Base-by-base conservation (phyloP, 2,113 vertebrate genomes). In the Brienomyrus brachyistius region DNA sequence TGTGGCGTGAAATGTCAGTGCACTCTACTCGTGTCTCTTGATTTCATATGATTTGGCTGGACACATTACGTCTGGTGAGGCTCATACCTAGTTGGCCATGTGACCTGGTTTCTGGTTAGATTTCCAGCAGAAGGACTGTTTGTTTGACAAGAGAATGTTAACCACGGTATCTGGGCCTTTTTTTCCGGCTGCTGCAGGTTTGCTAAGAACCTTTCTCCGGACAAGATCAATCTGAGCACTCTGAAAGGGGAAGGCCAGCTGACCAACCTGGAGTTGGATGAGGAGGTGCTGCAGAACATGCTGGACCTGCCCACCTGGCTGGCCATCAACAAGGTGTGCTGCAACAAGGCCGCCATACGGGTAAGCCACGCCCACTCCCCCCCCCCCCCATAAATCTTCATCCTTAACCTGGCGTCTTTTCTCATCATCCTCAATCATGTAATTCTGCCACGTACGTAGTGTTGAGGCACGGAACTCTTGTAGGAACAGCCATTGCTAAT, bases 141-240 rank as follows among this genome's bases (percentile, higher is more conserved):
- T 27, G n/a, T 10, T 27, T 27, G n/a, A 66, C n/a, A 27, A 31
- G n/a, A 59, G 56, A 62, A 62, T 70, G 62, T 13, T 70, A 19
- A 31, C 62, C 62, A 31, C 10, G 15, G 52, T 66, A 50, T 88
- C 7, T 84, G 31, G 35, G 47, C 74, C 50, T 77, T 23, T 74
- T 84, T 84, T 83, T n/a, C 56, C 40, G 40, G 35, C 13, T 84
- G 31, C 13, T 87, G 90, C 92, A 99, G 98, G 95, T 99, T 99
- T 96, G 98, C 98, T 89, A 99, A 99, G 96, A 99, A 99, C 94
- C 96, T 99, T 91, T 99, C 98, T 5, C 98, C 98, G 88, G 98
- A 99, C 95, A 99, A 99, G 96, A 99, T 99, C 95, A 99, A 99
- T 94, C 94, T 99, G 92, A 99, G 98, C 94, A 99, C 98, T 0